Base-by-base conservation (phyloP, 2,888 invertebrate species). In the Osedax frankpressi region DNA sequence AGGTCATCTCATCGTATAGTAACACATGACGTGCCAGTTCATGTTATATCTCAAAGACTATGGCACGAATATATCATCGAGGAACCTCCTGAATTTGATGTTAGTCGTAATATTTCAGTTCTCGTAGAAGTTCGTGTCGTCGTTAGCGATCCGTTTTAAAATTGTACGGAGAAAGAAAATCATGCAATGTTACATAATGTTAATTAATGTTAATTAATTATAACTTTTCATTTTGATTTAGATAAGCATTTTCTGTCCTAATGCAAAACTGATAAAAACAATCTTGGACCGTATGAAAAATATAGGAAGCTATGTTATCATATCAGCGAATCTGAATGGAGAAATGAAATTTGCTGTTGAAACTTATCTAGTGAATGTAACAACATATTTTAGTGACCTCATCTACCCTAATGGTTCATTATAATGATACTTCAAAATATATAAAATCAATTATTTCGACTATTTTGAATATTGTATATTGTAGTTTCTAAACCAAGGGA, bases 271-370 rank as follows among this genome's bases (percentile, higher is more conserved):
- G 72, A 83, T 94, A 3, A 88, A 90, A 30, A 90, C 89, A 76
- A 89, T 92, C 3, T 89, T 93, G 30, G 94, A 94, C 76, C 88
- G 91, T 77, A 89, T 94, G 88, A 91, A 90, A 81, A 90, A 89
- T 72, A 88, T 94, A 85, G 89, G 90, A 11, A 87, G 90, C 0
- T 88, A 88, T 75, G 86, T 94, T 44, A 88, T 88, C 0, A 86
- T 94, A 59, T 87, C 89, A 75, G 92, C 91, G 0, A 90, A 89
- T 44, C 88, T 88, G 30, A 86, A 87, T 73, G 93, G 93, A 72
- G 83, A 84, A 70, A 80, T 84, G 80, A 81, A 79, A 69, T 83
- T 94, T 60, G 89, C 90, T 78, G 90, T 92, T 59, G 90, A 90
- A 80, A 91, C 92, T 0, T 91, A 90, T 78, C 88, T 89, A 84